Evolutionary conservation across 2,797 vertebrate genomes (phyloP).

Genomic region (Momotus momota): DNA sequence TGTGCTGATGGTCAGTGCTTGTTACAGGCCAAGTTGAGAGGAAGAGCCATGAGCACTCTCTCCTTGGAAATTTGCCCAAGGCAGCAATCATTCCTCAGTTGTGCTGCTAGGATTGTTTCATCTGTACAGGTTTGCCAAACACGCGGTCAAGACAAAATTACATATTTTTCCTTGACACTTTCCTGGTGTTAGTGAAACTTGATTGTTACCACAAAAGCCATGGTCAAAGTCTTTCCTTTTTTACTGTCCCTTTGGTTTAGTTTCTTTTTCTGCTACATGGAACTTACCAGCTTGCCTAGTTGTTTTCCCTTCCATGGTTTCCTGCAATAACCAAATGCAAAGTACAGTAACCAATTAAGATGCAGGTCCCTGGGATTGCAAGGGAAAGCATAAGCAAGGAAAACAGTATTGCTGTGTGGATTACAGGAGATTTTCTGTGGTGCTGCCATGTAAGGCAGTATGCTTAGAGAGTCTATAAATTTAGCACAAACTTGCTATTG

Average conservation of each 20-base stretch:
- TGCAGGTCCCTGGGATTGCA: background rate
- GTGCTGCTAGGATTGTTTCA: constrained; percentile 7
- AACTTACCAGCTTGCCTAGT: background rate
- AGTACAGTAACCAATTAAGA: background rate
- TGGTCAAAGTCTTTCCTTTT: background rate
- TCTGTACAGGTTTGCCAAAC: constrained; percentile 41
- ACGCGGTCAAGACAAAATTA: constrained; percentile 43
- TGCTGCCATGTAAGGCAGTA: background rate
- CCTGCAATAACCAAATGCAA: background rate
- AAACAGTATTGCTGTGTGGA: background rate
- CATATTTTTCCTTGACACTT: constrained; percentile 50
- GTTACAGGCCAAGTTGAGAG: background rate
- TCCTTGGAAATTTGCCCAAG: constrained; percentile 49
- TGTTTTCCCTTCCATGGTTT: background rate
- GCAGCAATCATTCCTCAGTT: constrained; percentile 12
- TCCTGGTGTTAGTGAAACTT: background rate
- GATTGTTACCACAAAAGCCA: background rate
- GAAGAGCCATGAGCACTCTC: background rate
- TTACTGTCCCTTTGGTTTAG: background rate
- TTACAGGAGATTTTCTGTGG: background rate
- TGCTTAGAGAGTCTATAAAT: background rate
- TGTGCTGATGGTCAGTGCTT: background rate
- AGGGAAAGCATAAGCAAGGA: background rate
- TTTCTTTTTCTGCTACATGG: background rate
- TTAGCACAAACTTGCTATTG: background rate